These are phyloP conservation scores for Anisognathus igniventris DNA, from an alignment of 2,797 vertebrate species.

Conservation along the genomic window DNA sequence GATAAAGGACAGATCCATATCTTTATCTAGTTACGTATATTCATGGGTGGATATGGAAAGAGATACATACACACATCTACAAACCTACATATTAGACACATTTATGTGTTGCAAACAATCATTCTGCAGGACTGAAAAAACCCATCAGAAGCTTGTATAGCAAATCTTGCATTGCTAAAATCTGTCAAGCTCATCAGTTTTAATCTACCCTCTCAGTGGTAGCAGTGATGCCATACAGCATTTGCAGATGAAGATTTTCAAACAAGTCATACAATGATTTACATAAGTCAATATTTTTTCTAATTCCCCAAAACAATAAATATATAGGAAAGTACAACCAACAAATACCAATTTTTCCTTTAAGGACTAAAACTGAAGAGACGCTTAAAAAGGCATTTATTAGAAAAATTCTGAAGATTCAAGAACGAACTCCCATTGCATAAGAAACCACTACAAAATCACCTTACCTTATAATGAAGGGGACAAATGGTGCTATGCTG, in stretches of 20 bases:
- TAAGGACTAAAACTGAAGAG: background rate
- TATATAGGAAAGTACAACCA: background rate
- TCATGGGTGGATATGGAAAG: background rate
- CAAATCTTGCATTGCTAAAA: background rate
- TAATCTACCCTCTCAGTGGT: background rate
- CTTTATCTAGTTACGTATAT: background rate
- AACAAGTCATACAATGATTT: background rate
- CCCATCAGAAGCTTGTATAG: background rate
- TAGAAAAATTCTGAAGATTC: background rate
- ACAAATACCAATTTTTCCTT: background rate
- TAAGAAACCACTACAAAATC: background rate
- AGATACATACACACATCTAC: background rate
- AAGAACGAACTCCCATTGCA: background rate
- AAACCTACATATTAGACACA: background rate
- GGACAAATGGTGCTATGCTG: slow-evolving; percentile 86
- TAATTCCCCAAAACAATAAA: background rate
- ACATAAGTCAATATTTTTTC: background rate
- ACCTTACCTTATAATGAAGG: slow-evolving; percentile 88
- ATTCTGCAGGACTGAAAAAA: background rate
- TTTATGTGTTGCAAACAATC: background rate
- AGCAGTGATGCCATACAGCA: background rate
- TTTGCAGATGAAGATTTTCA: background rate
- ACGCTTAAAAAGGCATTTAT: background rate
- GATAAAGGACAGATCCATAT: background rate
- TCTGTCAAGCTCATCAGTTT: background rate